Evolutionary conservation across 2,113 vertebrate genomes (phyloP).

Genomic region (Periophthalmus modestus): DNA sequence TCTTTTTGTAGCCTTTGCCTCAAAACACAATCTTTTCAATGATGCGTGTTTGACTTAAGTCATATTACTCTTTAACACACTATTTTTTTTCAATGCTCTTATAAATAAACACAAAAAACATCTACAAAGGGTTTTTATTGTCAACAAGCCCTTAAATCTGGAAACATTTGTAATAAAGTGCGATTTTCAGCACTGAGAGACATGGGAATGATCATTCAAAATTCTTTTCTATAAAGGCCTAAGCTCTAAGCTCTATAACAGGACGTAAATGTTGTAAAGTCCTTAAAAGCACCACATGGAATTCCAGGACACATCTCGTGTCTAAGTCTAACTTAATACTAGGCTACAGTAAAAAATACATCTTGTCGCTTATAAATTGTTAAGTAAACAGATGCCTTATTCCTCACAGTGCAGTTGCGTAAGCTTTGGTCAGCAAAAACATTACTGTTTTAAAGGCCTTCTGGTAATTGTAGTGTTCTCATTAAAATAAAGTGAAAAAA

Average conservation of each 20-base stretch:
- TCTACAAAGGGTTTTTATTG: neutral
- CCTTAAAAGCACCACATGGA: neutral
- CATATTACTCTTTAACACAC: neutral
- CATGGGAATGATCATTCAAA: neutral
- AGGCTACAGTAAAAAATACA: neutral
- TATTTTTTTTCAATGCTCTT: neutral
- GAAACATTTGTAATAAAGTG: neutral
- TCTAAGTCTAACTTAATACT: neutral
- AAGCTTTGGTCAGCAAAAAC: neutral
- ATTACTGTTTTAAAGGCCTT: neutral
- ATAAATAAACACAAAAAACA: neutral
- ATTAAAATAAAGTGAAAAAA: slow-evolving; percentile 35
- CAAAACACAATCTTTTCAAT: neutral
- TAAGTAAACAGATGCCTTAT: neutral
- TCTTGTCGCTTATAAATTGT: neutral
- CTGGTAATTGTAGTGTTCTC: neutral
- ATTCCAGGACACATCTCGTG: neutral
- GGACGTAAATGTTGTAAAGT: neutral
- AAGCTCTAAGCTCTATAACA: too few species aligned
- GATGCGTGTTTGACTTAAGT: neutral
- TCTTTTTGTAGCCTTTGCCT: neutral
- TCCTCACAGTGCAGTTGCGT: neutral
- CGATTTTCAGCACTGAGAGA: neutral
- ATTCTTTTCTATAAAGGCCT: neutral
- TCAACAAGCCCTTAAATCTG: neutral